phyloP scores from a whole-genome alignment of 2,888 invertebrate genomes.

The Pristionchus arcanus region DNA sequence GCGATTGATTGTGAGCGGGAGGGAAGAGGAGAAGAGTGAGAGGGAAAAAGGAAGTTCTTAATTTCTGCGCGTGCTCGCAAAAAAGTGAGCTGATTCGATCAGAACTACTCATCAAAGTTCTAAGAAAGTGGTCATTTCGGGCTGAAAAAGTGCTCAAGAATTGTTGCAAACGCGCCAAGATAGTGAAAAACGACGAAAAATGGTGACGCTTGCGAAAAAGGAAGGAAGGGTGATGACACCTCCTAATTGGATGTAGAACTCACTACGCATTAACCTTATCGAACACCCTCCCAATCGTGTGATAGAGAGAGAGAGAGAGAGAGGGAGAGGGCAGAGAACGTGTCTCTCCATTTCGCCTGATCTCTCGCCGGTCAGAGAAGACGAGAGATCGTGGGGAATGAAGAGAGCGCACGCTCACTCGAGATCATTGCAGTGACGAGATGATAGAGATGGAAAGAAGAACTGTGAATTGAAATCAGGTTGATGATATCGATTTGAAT shows the following conservation, averaged over 20 bases:
- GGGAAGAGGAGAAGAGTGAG: background rate
- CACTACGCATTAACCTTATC: background rate
- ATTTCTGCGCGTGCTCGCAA: background rate
- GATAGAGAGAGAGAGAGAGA: background rate
- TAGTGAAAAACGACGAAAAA: background rate
- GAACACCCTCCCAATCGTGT: background rate
- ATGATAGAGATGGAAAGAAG: background rate
- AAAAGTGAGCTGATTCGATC: background rate
- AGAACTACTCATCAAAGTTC: background rate
- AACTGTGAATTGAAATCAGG: background rate
- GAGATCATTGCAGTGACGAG: background rate
- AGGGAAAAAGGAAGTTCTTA: constrained; percentile 1
- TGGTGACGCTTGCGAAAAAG: background rate
- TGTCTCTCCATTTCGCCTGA: background rate
- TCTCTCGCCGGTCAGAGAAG: background rate
- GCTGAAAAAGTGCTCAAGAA: background rate
- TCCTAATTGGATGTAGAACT: too few relatives aligned
- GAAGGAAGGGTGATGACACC: background rate
- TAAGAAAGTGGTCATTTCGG: background rate
- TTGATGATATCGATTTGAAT: background rate
- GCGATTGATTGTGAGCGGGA: constrained; percentile 4
- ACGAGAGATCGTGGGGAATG: background rate
- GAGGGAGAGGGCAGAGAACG: background rate
- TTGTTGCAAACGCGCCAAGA: background rate
- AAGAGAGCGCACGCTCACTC: background rate